A percentile compares a stretch with the other conserved stretches of the same genome.
Conservation (phyloP, 2,113 vertebrate species). For the western clawed frog (Xenopus tropicalis) region UCB_Xtro_10.0 CM004445.2:60876501-60877000, state of each 20-base stretch:
- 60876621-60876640: slow-evolving; percentile 79
- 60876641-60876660: slow-evolving; percentile 73
- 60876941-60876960: slow-evolving; percentile 56
- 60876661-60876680: slow-evolving; percentile 64
- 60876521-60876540: slow-evolving; percentile 58
- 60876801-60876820: slow-evolving; percentile 62
- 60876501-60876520: slow-evolving; percentile 66
- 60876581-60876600: slow-evolving; percentile 66
- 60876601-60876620: slow-evolving; percentile 80
- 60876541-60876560: slow-evolving; percentile 70
- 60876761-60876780: slow-evolving; percentile 56
- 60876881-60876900: slow-evolving; percentile 44
- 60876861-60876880: slow-evolving; percentile 50
- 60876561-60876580: slow-evolving; percentile 70
- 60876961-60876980: slow-evolving; percentile 56
- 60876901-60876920: background rate
- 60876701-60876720: slow-evolving; percentile 70
- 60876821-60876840: slow-evolving; percentile 41
- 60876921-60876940: background rate
- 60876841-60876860: background rate
- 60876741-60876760: slow-evolving; percentile 48
- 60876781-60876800: slow-evolving; percentile 57
- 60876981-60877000: slow-evolving; percentile 59
- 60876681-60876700: slow-evolving; percentile 68
- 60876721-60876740: slow-evolving; percentile 56